Evolutionary conservation across 2,888 invertebrate species (phyloP).

Genomic region (Drosophila stalkeri): DNA sequence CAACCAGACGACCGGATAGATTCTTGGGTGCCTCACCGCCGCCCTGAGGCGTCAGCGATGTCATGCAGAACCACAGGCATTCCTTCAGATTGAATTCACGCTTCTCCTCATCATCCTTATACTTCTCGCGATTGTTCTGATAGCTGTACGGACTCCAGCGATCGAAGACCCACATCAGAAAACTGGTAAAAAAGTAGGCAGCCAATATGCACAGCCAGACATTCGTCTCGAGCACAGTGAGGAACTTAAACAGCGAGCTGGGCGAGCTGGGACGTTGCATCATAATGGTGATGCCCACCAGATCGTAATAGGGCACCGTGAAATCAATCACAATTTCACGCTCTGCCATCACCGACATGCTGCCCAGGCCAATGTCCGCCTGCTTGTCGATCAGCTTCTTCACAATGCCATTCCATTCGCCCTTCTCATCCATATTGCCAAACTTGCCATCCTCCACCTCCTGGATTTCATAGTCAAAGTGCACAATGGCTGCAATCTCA

Average conservation of each 20-base stretch:
- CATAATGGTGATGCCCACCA: constrained; percentile 98
- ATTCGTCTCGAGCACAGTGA: constrained; percentile 97
- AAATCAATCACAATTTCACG: constrained; percentile 98
- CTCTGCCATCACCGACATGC: constrained; percentile 98
- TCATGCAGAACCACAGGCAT: constrained; percentile 99
- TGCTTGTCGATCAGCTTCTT: constrained; percentile 92
- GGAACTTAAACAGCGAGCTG: constrained; percentile 97
- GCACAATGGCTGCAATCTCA: constrained; percentile 92
- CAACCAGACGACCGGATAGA: constrained; percentile 96
- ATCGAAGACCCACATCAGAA: constrained; percentile 98
- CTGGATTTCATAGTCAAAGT: constrained; percentile 95
- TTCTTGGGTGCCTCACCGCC: constrained; percentile 99
- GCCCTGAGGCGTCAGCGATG: constrained; percentile 97
- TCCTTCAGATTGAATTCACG: constrained; percentile 97
- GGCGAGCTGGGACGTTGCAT: constrained; percentile 96
- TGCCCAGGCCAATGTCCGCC: constrained; percentile 97
- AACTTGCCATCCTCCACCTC: constrained; percentile 93
- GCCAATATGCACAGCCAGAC: constrained; percentile 98
- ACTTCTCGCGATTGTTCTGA: constrained; percentile 96
- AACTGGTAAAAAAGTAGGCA: constrained; percentile 97
- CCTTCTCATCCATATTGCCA: constrained; percentile 95
- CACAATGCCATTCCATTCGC: constrained; percentile 94
- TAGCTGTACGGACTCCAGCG: constrained; percentile 99
- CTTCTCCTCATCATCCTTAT: constrained; percentile 96
- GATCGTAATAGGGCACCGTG: constrained; percentile 98